phyloP scores from a whole-genome alignment of 2,888 invertebrate genomes.

The Dorcus parallelipipedus region DNA sequence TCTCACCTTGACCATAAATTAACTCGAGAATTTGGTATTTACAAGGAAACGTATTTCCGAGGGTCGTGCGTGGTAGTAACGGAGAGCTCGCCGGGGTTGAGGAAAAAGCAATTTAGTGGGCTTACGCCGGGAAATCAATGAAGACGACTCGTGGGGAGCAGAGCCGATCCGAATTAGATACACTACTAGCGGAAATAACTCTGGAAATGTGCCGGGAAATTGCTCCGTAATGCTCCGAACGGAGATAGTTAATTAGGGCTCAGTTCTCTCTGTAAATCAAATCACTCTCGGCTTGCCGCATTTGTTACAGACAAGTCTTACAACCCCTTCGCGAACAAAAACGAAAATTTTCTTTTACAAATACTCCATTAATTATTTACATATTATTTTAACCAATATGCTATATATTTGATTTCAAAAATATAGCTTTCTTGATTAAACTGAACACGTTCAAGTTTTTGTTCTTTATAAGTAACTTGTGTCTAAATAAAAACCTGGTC shows the following conservation, averaged over 20 bases:
- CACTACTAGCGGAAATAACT: constrained; percentile 26
- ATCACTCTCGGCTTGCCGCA: constrained; percentile 35
- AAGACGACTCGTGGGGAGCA: constrained; percentile 34
- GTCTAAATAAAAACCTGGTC: no score
- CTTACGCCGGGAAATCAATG: constrained; percentile 47
- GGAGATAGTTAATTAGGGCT: constrained; percentile 42
- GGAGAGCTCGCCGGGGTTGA: constrained; percentile 19
- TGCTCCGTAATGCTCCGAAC: constrained; percentile 37
- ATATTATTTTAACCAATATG: no score
- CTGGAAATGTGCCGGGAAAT: constrained; percentile 41
- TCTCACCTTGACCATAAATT: constrained; percentile 38
- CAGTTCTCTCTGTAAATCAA: constrained; percentile 41
- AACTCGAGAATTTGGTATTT: constrained; percentile 34
- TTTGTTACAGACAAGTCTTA: constrained; percentile 27
- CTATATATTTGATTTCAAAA: no score
- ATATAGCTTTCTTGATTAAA: no score
- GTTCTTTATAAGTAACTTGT: no score
- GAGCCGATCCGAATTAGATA: constrained; percentile 9
- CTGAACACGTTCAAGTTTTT: no score
- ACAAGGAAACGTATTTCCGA: constrained; percentile 27
- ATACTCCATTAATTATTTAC: no score
- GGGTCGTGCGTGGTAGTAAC: constrained; percentile 20
- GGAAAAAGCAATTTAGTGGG: constrained; percentile 47
- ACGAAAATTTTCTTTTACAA: not conserved
- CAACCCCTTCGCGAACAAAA: not conserved